phyloP scores from a whole-genome alignment of 2,113 vertebrate species.

The Nesoenas mayeri region DNA sequence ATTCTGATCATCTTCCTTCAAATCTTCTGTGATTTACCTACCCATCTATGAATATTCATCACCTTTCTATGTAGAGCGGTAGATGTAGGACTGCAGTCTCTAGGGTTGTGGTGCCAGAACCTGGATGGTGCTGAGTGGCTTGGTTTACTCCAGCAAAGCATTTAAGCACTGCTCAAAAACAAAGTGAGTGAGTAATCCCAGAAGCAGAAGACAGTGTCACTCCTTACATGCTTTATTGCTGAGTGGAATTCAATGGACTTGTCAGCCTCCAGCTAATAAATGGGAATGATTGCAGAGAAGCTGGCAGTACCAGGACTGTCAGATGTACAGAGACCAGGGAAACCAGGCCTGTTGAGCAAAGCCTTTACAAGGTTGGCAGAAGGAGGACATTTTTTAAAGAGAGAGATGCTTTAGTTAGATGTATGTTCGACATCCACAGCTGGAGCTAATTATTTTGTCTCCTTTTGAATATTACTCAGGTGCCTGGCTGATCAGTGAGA shows the following conservation, averaged over 20 bases:
- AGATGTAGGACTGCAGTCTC: neutral
- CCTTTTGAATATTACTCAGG: conserved; percentile 20
- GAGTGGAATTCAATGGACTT: conserved; percentile 36
- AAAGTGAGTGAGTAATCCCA: conserved; percentile 33
- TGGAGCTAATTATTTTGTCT: conserved; percentile 45
- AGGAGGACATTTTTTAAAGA: neutral
- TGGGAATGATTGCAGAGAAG: neutral
- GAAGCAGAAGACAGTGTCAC: conserved; percentile 1
- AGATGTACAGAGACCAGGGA: neutral
- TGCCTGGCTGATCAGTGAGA: neutral
- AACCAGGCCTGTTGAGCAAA: neutral
- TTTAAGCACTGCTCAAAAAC: neutral
- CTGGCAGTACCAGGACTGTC: conserved; percentile 16
- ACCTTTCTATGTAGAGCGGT: neutral
- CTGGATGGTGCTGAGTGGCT: neutral
- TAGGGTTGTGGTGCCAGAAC: neutral
- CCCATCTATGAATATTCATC: neutral
- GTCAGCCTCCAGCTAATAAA: conserved; percentile 20
- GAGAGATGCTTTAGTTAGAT: neutral
- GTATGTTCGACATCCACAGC: neutral
- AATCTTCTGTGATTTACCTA: neutral
- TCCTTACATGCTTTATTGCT: conserved; percentile 13
- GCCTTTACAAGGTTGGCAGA: neutral
- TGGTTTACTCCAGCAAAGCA: neutral
- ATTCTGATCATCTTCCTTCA: neutral